These are phyloP conservation scores for Alcedo atthis DNA, from an alignment of 2,797 vertebrate genomes.

Conservation along the genomic window DNA sequence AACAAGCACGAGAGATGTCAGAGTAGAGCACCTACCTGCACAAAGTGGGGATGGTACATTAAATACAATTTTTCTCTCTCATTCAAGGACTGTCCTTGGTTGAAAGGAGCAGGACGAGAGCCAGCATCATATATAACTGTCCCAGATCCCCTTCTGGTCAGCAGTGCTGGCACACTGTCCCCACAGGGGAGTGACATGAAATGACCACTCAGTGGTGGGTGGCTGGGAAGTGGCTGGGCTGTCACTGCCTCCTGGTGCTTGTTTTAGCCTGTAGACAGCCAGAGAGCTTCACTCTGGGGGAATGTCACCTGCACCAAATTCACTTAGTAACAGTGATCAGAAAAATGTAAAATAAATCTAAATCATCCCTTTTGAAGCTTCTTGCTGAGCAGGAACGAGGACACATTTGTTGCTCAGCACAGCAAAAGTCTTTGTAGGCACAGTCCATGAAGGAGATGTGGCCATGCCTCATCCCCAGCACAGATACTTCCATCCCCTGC, in stretches of 20 bases:
- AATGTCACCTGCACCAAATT: neutral
- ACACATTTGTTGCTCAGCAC: conserved; percentile 1
- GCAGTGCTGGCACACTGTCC: neutral
- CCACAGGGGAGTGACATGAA: neutral
- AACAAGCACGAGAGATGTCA: neutral
- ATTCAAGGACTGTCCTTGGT: neutral
- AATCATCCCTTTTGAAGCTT: neutral
- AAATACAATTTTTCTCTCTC: neutral
- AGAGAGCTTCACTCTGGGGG: neutral
- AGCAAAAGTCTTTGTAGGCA: neutral
- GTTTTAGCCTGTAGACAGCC: neutral
- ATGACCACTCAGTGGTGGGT: fast-evolving
- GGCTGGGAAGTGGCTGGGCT: neutral
- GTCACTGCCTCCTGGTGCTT: neutral
- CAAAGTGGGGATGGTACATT: neutral
- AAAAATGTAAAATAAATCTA: neutral
- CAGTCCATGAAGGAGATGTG: neutral
- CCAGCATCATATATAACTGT: neutral
- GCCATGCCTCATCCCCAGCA: neutral
- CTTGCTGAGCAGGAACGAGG: conserved; percentile 32
- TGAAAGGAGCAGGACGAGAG: neutral
- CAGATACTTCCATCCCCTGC: neutral
- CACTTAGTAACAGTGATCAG: fast-evolving
- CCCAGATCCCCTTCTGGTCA: conserved; percentile 15
- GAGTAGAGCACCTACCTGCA: neutral